Base-by-base conservation (phyloP, 2,113 vertebrate genomes). In the Hypocryptadius cinnamomeus region DNA sequence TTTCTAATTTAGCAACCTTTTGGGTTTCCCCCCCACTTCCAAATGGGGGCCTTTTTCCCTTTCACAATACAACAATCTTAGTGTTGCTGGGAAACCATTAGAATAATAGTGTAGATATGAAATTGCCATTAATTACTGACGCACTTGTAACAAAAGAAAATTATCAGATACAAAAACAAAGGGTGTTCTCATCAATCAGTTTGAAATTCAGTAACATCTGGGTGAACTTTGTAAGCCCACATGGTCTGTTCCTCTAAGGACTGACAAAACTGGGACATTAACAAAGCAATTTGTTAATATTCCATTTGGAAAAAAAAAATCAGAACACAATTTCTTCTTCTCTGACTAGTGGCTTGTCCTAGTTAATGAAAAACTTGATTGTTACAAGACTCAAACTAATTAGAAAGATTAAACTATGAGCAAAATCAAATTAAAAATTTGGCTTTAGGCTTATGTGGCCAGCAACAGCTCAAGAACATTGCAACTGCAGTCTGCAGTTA, bases 351-450 rank as follows among this genome's bases (percentile, higher is more conserved):
- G 73, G 87, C 66, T 54, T 91, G 89, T 69, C 90, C 92, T 77
- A 95, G n/a, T 93, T 93, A 96, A 96, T 81, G 82, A 92, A 87
- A 93, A 89, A 91, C 45, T 77, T 90, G 87, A 87, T 74, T 79
- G 81, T 65, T 92, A 71, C 60, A 91, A 84, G 57, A 87, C 47
- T 94, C 68, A 94, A 90, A 92, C 96, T 91, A 93, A 92, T 93
- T 93, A 91, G 92, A 93, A 85, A 80, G 59, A 96, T 91, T 91
- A 91, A 91, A 96, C 89, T 92, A 93, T 11, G 33, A 92, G 37
- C 51, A 93, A 89, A 92, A 91, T 85, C 74, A 94, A 96, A 96
- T 94, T 86, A 94, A 86, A 94, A 93, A 88, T 92, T 80, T 91
- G 87, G 87, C 95, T 94, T 91, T 92, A 94, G 94, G 95, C 93